These are phyloP conservation scores for Cyclargus thomasi DNA, from an alignment of 1,140 invertebrate genomes.

Conservation along the genomic window DNA sequence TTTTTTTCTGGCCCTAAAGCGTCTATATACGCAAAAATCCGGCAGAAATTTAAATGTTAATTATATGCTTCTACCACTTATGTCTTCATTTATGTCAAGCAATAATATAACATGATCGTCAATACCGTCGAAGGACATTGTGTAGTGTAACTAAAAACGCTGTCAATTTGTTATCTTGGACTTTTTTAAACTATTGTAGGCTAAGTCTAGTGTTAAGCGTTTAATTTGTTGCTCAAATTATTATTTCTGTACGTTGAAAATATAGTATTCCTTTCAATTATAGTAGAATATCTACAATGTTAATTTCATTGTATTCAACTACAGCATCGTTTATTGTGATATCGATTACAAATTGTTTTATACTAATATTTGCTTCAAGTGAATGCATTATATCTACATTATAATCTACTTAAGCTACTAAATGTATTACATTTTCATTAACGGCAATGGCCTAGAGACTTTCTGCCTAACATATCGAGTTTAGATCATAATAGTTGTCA, in stretches of 20 bases:
- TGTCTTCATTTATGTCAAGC: slow-evolving; percentile 11
- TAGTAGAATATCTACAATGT: neutral
- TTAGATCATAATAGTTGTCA: slow-evolving; percentile 50
- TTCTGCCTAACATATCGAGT: slow-evolving; percentile 64
- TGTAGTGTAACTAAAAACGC: slow-evolving; percentile 54
- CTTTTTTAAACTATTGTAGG: slow-evolving; percentile 48
- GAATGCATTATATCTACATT: neutral
- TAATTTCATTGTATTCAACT: no score
- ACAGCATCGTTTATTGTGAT: no score
- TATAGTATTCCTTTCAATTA: neutral
- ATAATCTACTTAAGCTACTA: neutral
- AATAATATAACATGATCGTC: slow-evolving; percentile 22
- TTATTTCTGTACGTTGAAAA: slow-evolving; percentile 10
- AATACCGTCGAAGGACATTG: slow-evolving; percentile 21
- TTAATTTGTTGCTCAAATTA: slow-evolving; percentile 27
- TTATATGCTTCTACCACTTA: no score
- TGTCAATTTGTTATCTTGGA: slow-evolving; percentile 68
- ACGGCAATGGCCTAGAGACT: slow-evolving; percentile 40
- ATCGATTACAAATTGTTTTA: no score
- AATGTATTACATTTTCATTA: neutral
- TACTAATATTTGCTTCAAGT: no score
- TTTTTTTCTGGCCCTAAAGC: no score
- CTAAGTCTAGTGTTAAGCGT: slow-evolving; percentile 26
- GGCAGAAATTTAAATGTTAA: no score
- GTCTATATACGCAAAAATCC: no score